Base-by-base conservation (phyloP, 2,797 vertebrate genomes). In the Brachymystax lenok region DNA sequence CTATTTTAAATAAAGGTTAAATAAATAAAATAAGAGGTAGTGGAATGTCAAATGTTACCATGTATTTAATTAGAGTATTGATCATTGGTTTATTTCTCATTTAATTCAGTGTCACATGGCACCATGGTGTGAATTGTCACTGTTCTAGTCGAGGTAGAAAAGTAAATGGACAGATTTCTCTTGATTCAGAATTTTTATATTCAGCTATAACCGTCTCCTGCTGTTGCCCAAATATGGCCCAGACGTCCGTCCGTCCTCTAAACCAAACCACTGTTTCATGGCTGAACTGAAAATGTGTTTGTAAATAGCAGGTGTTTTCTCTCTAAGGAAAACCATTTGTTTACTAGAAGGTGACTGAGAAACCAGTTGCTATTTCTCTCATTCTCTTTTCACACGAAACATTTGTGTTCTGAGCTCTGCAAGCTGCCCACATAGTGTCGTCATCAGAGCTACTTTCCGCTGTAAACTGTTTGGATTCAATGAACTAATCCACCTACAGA, bases 381-480 rank as follows among this genome's bases (percentile, higher is more conserved):
- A 3, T 46, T 85, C 50, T 67, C 81, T 85, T 85, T 86, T 83
- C 85, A 86, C 87, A 85, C 82, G 84, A 86, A 91, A 82, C 80
- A 84, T 88, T 94, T 89, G 91, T 89, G 82, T 93, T 88, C 88
- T 88, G 85, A 91, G 90, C 90, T 83, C 90, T 89, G 86, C 90
- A 91, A 93, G 92, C 92, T 93, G 93, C 82, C 82, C 92, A 91
- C 85, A 88, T 81, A 83, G 86, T 93, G 92, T 89, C 87, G 86
- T 94, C 92, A 92, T 85, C 80, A 85, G 90, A 91, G 90, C 90
- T 76, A 90, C 88, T 89, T 87, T 87, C 87, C 84, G 81, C 90
- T 89, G 87, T 92, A 95, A 94, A 95, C 92, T 93, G 94, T 95
- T 92, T 94, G 90, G 88, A 90, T 92, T 93, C 88, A 94, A 92